These are phyloP conservation scores for Anthoptus insignis DNA, from an alignment of 2,888 invertebrate genomes.

Conservation along the genomic window DNA sequence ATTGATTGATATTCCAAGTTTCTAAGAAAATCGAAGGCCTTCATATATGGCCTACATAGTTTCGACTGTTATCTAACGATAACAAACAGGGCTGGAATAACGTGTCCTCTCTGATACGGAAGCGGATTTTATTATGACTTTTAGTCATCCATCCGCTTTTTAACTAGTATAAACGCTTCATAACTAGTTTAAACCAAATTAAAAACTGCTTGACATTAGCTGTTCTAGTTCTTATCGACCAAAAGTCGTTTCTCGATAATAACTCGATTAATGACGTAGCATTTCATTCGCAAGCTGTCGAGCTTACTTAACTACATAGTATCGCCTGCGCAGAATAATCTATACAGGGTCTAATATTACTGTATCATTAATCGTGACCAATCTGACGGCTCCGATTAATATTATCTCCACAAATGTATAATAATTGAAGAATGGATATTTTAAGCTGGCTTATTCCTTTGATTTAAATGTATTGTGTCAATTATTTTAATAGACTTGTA, in stretches of 20 bases:
- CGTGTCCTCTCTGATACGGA: too few species aligned
- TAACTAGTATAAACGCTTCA: too few species aligned
- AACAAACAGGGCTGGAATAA: too few species aligned
- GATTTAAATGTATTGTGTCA: neutral
- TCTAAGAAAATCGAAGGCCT: too few species aligned
- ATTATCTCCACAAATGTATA: constrained; percentile 21
- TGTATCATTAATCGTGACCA: constrained; percentile 33
- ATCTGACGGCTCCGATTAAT: constrained; percentile 33
- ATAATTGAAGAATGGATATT: constrained; percentile 15
- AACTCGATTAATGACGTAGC: neutral
- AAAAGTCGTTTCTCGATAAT: neutral
- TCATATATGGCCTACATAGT: too few species aligned
- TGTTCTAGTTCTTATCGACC: neutral
- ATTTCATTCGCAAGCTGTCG: constrained; percentile 24
- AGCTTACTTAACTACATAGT: constrained; percentile 24
- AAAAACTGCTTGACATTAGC: too few species aligned
- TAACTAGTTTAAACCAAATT: too few species aligned
- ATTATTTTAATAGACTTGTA: neutral
- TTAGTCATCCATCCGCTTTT: too few species aligned
- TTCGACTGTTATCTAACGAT: too few species aligned
- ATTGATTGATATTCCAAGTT: too few species aligned
- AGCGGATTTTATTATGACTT: too few species aligned
- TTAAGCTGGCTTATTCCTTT: neutral
- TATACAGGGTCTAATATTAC: constrained; percentile 21
- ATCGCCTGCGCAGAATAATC: constrained; percentile 19